A percentile compares a stretch with the other conserved stretches of the same genome.
Conservation (phyloP, 1,140 invertebrate genomes). For the Drosophila repletoides region DNA sequence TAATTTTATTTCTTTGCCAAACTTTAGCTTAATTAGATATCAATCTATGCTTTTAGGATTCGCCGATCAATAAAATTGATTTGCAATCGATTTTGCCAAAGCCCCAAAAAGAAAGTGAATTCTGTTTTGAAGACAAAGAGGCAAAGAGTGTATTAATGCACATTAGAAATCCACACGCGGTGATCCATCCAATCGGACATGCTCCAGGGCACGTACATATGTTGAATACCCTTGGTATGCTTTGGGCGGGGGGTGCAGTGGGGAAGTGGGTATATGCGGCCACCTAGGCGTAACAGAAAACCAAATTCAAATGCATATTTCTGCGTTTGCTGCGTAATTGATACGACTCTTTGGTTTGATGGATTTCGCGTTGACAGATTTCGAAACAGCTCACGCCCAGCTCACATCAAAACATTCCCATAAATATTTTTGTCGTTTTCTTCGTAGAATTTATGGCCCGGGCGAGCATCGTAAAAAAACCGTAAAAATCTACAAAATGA, state of each 20-base stretch:
- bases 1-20: too few relatives aligned
- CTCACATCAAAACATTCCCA: conserved; percentile 66
- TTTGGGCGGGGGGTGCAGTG: background rate
- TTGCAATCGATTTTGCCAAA: background rate
- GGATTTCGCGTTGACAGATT: conserved; percentile 50
- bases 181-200: conserved; percentile 41
- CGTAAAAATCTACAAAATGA: conserved; percentile 63
- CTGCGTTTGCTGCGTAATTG: conserved; percentile 58
- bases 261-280: conserved; percentile 11
- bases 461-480: conserved; percentile 64
- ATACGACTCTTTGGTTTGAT: conserved; percentile 17
- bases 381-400: conserved; percentile 63
- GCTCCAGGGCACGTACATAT: conserved; percentile 59
- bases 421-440: conserved; percentile 77
- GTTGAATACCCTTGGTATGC: conserved; percentile 52
- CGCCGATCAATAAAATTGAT: too few relatives aligned
- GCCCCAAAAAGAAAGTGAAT: conserved; percentile 47
- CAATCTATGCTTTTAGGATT: too few relatives aligned
- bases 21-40: too few relatives aligned
- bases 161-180: conserved; percentile 32
- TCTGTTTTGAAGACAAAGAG: conserved; percentile 1
- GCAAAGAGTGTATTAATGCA: background rate
- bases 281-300: conserved; percentile 56
- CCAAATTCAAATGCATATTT: conserved; percentile 66
- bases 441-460: conserved; percentile 65